These are phyloP conservation scores for Trematocara nigrifrons DNA, from an alignment of 2,113 vertebrate species.

Conservation along the genomic window DNA sequence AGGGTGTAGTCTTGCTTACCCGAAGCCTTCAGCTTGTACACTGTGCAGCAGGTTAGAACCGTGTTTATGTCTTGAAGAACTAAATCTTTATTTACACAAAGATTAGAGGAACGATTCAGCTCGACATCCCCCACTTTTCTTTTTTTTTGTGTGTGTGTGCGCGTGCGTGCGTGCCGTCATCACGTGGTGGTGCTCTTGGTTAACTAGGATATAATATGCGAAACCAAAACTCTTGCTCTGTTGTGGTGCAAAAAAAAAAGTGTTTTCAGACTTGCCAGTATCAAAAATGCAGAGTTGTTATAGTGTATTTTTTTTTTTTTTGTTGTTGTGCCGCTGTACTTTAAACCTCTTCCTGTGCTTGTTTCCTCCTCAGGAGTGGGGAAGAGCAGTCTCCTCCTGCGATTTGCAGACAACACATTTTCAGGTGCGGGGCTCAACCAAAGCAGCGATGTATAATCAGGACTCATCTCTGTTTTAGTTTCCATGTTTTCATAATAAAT, in stretches of 20 bases:
- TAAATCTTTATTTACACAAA: background rate
- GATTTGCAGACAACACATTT: conserved; percentile 98
- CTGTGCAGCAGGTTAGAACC: background rate
- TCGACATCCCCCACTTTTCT: background rate
- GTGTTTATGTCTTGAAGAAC: background rate
- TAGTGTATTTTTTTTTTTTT: accelerated
- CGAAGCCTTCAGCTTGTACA: background rate
- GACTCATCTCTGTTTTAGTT: background rate
- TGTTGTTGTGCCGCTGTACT: background rate
- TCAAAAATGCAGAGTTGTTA: background rate
- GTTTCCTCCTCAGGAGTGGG: conserved; percentile 83
- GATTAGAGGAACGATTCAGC: background rate
- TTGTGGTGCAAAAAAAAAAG: background rate
- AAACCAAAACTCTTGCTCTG: background rate
- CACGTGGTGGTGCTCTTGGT: background rate
- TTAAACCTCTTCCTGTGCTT: conserved; percentile 23
- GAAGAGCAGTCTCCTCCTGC: conserved; percentile 96
- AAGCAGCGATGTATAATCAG: background rate
- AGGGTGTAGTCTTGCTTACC: background rate
- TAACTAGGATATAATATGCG: background rate
- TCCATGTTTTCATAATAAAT: background rate
- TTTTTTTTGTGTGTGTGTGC: background rate
- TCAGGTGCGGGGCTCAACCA: conserved; percentile 79
- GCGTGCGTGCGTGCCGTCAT: background rate
- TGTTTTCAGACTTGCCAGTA: background rate